phyloP scores from a whole-genome alignment of 2,888 invertebrate species.

The Melinaea menophilus region DNA sequence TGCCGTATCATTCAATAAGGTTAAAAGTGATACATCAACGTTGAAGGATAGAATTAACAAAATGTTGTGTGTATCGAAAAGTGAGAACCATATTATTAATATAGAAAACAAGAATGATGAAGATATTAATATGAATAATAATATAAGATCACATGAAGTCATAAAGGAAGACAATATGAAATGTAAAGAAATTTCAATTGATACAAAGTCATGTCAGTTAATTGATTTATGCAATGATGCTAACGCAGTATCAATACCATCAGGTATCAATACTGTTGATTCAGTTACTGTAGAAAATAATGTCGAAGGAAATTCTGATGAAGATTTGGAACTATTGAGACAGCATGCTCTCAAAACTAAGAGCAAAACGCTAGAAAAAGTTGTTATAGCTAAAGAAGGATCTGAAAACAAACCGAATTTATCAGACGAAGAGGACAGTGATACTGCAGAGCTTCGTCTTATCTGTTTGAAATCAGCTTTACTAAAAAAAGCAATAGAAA shows the following conservation, averaged over 20 bases:
- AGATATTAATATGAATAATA: not conserved
- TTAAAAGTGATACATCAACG: slow-evolving; percentile 56
- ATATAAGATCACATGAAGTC: not conserved
- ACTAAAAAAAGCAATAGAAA: slow-evolving; percentile 80
- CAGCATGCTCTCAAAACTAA: slow-evolving; percentile 71
- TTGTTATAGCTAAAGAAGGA: slow-evolving; percentile 27
- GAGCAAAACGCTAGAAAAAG: slow-evolving; percentile 43
- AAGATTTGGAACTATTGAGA: slow-evolving; percentile 66
- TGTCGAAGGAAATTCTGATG: slow-evolving; percentile 59
- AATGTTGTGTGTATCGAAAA: slow-evolving; percentile 53
- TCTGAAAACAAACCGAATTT: slow-evolving; percentile 36
- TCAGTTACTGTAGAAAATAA: slow-evolving; percentile 32
- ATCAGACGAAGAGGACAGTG: slow-evolving; percentile 77
- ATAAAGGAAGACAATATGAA: not conserved
- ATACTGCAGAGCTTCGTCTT: slow-evolving; percentile 79
- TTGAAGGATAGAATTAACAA: slow-evolving; percentile 63
- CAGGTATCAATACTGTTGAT: slow-evolving; percentile 40
- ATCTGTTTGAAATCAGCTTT: slow-evolving; percentile 84
- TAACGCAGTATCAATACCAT: slow-evolving; percentile 24
- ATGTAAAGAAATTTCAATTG: slow-evolving; percentile 5
- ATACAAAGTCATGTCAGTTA: slow-evolving; percentile 35
- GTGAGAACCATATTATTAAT: slow-evolving; percentile 22
- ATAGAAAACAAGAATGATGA: not conserved
- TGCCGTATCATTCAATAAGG: slow-evolving; percentile 68
- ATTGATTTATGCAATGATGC: slow-evolving; percentile 48